Evolutionary conservation across 2,113 vertebrate species (phyloP), one percentile per base, ranked within the genome.

Genomic region (Mandrillus leucophaeus): DNA sequence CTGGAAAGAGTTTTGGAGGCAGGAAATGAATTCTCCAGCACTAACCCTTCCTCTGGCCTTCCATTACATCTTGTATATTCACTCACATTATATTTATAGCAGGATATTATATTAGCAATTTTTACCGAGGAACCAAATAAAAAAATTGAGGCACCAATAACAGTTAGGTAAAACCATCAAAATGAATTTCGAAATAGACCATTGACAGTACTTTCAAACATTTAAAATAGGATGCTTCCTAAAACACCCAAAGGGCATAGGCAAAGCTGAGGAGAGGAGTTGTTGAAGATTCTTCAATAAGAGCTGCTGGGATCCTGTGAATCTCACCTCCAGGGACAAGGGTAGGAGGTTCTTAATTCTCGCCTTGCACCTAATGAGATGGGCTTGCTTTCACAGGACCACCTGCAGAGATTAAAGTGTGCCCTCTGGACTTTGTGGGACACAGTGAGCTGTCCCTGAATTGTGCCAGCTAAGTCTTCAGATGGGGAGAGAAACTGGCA

Each of bases 21-120:
- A 55, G 38, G 55, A 13, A n/a, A 1, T 0, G 1, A 6, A 6
- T 6, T 8, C 14, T 9, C 50, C 4, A 1, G 18, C 3, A 2
- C 1, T 7, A 10, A 2, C 25, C 8, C 5, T 23, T 8, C 40
- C 4, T 22, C 38, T 18, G 23, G 2, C 11, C 43, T 78, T n/a
- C 43, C 27, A 3, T 23, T 0, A 9, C 17, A 30, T 4, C 8
- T 4, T 35, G 50, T 2, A 14, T 8, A 0, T 22, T 50, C 11
- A 18, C 25, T 35, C 40, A 13, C 35, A 8, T 5, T 8, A 5
- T 52, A 13, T 48, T 38, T 23, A 40, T 25, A 35, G 12, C 11
- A 73, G 45, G 6, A 50, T 27, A 7, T 32, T 57, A 23, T 23
- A 6, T 3, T 16, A 48, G 13, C 23, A 8, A 7, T 55, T 38